phyloP scores from a whole-genome alignment of 92 coral and sea anemone species.

The Phenganax subtilis region DNA sequence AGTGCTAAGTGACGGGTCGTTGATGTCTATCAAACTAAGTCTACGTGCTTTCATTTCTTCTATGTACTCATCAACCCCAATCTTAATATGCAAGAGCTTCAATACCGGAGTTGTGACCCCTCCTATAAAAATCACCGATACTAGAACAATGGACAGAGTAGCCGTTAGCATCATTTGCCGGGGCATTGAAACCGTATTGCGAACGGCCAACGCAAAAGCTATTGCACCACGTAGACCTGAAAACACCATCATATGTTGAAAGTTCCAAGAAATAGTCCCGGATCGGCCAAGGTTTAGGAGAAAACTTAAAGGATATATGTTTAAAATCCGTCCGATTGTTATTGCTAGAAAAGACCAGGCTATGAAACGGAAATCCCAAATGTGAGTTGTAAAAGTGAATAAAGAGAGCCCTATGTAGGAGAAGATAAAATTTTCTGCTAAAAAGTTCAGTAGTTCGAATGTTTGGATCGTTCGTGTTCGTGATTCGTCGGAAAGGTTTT shows the following conservation, averaged over 20 bases:
- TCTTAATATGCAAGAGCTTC: conserved; percentile 69
- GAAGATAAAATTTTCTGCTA: conserved; percentile 90
- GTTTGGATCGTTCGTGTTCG: conserved; percentile 80
- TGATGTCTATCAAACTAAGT: conserved; percentile 81
- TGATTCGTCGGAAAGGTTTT: conserved; percentile 90
- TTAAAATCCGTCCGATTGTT: conserved; percentile 68
- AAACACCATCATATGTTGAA: conserved; percentile 94
- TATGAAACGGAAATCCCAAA: conserved; percentile 86
- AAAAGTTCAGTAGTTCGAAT: conserved; percentile 81
- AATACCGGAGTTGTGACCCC: conserved; percentile 80
- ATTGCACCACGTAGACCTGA: conserved; percentile 98
- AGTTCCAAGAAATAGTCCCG: conserved; percentile 73
- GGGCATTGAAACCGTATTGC: conserved; percentile 94
- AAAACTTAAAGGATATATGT: conserved; percentile 81
- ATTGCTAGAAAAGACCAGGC: conserved; percentile 86
- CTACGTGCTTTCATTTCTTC: conserved; percentile 89
- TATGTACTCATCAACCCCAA: conserved; percentile 77
- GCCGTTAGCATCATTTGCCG: conserved; percentile 98
- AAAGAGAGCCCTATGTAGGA: conserved; percentile 92
- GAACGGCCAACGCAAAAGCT: conserved; percentile 91
- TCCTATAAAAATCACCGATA: conserved; percentile 89
- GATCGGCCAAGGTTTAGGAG: conserved; percentile 80
- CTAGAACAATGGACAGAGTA: conserved; percentile 78
- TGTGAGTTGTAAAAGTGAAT: conserved; percentile 87
- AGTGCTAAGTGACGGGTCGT: conserved; percentile 91